Percentiles rank a stretch among this genome's conserved stretches.
These are phyloP conservation scores for Sylvia borin DNA, from an alignment of 2,797 vertebrate genomes.

Conservation along the genomic window DNA sequence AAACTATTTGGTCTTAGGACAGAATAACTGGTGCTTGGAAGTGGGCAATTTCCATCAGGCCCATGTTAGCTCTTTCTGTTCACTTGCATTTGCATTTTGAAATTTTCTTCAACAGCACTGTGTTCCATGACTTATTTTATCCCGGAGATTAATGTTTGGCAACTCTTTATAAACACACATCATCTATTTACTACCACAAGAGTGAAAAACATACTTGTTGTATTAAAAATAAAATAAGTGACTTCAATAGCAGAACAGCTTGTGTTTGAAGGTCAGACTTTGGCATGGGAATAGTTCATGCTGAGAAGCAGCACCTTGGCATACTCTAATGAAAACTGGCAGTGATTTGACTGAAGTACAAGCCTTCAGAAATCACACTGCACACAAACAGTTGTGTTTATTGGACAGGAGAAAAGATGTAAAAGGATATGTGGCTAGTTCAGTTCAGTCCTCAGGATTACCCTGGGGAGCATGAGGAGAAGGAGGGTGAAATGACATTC, in stretches of 20 bases:
- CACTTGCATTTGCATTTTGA: not conserved
- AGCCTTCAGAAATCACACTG: not conserved
- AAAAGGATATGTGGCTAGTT: not conserved
- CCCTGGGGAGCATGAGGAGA: rapidly evolving
- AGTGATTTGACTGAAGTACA: constrained; percentile 9
- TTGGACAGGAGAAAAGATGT: not conserved
- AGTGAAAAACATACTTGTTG: not conserved
- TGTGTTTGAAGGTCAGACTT: constrained; percentile 51
- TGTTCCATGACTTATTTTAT: constrained; percentile 7
- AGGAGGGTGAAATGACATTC: rapidly evolving
- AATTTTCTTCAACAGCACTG: not conserved
- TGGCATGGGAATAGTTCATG: not conserved
- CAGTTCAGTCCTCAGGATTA: not conserved
- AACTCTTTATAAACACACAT: not conserved
- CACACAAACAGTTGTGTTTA: not conserved
- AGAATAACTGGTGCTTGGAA: not conserved
- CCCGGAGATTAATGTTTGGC: not conserved
- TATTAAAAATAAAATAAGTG: not conserved
- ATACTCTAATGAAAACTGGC: constrained; percentile 1
- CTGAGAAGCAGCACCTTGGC: constrained; percentile 24
- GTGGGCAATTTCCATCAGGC: not conserved
- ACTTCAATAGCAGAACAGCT: constrained; percentile 37
- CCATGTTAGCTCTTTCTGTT: not conserved
- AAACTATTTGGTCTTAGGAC: not conserved
- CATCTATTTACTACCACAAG: not conserved